Evolutionary conservation across 2,113 vertebrate genomes (phyloP), one percentile per base, ranked within the genome.

Genomic region (Burhinus bistriatus): DNA sequence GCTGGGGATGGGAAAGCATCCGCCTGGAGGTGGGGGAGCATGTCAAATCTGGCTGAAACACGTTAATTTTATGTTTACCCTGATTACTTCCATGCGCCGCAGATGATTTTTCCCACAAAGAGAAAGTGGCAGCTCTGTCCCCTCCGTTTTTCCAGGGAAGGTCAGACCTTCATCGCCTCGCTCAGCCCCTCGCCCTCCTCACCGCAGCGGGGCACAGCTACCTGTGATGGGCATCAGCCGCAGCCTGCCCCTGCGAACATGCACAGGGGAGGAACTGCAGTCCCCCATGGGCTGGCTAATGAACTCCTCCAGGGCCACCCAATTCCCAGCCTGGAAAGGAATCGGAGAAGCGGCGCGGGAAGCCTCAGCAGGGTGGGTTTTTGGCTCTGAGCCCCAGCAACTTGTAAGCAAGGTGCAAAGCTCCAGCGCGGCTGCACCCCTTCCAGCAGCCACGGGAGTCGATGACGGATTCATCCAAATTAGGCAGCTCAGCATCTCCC

Each of bases 371-470:
- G 64, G 77, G 90, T 15, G 82, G 11, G 1, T 15, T 65, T 49
- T 55, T 59, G 89, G 73, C 47, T 70, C n/a, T 0, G 0, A 59
- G 17, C 47, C 47, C 3, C 0, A 6, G 61, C 15, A 15, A 34
- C 54, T 81, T 79, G 58, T 34, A 61, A 4, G 29, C 9, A 51
- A 78, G 82, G 78, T 89, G 87, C 22, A 40, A 64, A 71, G 27
- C 62, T 64, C 61, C 68, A 27, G 40, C 0, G 0, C 1, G 34
- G 44, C 62, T 66, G 55, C 55, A 29, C 12, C 61, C 20, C 36
- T 73, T 69, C 36, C 79, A 61, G 73, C 49, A 9, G 49, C 49
- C 22, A 22, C 11, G 2, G 87, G 57, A 17, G 36, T 69, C 0
- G 2, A 6, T 21, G 75, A 25, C 0, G 2, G 66, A 68, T 84